Conservation (phyloP, 2,888 invertebrate genomes). For the Drosophila aldrichi region DNA sequence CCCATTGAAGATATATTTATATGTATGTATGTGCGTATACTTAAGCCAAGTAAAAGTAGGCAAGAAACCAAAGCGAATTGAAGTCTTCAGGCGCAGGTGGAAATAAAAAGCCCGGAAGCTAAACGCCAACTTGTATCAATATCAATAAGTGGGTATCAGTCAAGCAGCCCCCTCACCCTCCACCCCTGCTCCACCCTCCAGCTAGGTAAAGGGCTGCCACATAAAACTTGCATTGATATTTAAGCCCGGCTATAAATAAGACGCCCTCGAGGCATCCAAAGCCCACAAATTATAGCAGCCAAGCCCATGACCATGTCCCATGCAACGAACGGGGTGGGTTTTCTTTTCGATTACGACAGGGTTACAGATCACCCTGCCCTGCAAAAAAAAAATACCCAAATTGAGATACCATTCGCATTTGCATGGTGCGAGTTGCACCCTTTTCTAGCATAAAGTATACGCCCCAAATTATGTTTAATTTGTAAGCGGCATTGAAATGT, state of each 20-base stretch:
- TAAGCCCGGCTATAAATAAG: slow-evolving; percentile 77
- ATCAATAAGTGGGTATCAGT: slow-evolving; percentile 70
- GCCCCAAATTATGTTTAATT: slow-evolving; percentile 45
- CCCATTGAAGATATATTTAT: slow-evolving; percentile 67
- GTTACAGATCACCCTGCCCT: slow-evolving; percentile 16
- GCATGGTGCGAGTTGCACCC: slow-evolving; percentile 46
- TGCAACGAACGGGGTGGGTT: slow-evolving; percentile 43
- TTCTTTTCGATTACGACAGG: slow-evolving; percentile 33
- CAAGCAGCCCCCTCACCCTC: slow-evolving; percentile 4
- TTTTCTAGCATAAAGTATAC: slow-evolving; percentile 41
- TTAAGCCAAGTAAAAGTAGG: slow-evolving; percentile 35
- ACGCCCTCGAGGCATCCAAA: slow-evolving; percentile 76
- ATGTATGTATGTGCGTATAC: slow-evolving; percentile 17
- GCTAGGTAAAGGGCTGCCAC: slow-evolving; percentile 57
- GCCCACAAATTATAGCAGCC: slow-evolving; percentile 73
- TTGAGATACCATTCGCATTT: slow-evolving; percentile 54
- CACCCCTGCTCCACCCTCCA: not conserved
- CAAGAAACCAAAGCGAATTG: slow-evolving; percentile 47
- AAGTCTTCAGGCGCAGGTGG: slow-evolving; percentile 60
- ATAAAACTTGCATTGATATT: slow-evolving; percentile 80
- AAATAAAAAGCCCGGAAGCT: slow-evolving; percentile 67
- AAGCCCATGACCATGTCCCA: slow-evolving; percentile 10
- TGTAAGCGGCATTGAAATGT: slow-evolving; percentile 17
- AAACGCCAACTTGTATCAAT: slow-evolving; percentile 77
- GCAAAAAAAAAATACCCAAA: slow-evolving; percentile 27